Base-by-base conservation (phyloP, 2,113 vertebrate species). In the Pygoscelis adeliae region DNA sequence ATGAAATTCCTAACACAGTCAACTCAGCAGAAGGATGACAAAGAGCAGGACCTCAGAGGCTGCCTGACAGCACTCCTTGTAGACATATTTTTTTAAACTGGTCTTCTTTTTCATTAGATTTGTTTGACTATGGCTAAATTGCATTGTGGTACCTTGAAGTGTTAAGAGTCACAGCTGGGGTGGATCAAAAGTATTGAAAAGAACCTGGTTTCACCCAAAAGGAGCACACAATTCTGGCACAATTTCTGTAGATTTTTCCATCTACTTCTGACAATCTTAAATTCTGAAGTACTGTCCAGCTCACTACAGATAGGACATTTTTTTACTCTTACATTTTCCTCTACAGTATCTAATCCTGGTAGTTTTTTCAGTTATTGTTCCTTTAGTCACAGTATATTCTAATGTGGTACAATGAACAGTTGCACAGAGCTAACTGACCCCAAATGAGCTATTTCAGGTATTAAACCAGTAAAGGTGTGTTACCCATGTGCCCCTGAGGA, bases 1-100 rank as follows among this genome's bases (percentile, higher is more conserved):
- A 15, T 85, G 55, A 92, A 94, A 95, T 89, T 93, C 77, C 94
- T 86, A 94, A 79, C 58, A 71, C 55, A 90, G 56, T 81, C 52
- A 32, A 76, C 53, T 94, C 70, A 62, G 61, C 52, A 94, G 62
- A 89, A 76, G 62, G 91, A 96, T 92, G 94, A 69, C 72, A 72
- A 92, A 19, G 21, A 73, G 11, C 53, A 72, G 50, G 14, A 47
- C 47, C 47, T 71, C 23, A n/a, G 71, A 94, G 70, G 20, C 70
- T 29, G 3, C 9, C 47, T 84, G 78, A 79, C 58, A 89, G 38
- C 65, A 42, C 23, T 89, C 25, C 15, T 67, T 74, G 12, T 29
- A 74, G 67, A 32, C 16, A 56, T 36, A 10, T 74, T 40, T 74
- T 81, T 81, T 73, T 44, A 19, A 62, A 78, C 16, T 73, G 23